Evolutionary conservation across 2,797 vertebrate species (phyloP).

Genomic region (Ctenosaura bakeri): DNA sequence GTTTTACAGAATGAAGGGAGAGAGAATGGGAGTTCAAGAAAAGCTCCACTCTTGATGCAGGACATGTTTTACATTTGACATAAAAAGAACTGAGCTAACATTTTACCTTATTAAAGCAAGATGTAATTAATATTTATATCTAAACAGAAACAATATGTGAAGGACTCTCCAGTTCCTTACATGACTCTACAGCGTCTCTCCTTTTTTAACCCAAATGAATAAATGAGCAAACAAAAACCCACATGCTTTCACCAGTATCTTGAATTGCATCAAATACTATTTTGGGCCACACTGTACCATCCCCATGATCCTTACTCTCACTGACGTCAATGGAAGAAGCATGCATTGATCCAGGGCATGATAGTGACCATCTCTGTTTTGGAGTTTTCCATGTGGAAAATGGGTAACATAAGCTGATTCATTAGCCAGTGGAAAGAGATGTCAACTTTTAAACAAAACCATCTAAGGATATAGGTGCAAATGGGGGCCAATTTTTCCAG

Average conservation of each 20-base stretch:
- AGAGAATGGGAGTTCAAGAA: conserved; percentile 11
- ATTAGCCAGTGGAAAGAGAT: conserved; percentile 24
- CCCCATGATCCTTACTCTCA: conserved; percentile 20
- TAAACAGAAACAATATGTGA: conserved; percentile 38
- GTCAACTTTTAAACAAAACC: conserved; percentile 12
- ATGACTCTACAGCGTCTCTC: not conserved
- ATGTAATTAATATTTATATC: conserved; percentile 32
- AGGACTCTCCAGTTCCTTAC: not conserved
- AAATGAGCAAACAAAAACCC: conserved; percentile 39
- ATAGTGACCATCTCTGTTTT: not conserved
- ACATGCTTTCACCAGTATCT: not conserved
- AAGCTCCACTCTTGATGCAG: conserved; percentile 17
- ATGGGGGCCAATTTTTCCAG: not conserved
- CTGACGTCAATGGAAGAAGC: conserved; percentile 29
- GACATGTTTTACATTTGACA: conserved; percentile 39
- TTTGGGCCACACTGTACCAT: conserved; percentile 11
- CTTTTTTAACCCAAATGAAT: conserved; percentile 36
- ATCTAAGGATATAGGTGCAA: not conserved
- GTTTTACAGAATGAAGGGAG: not conserved
- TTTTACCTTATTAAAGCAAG: conserved; percentile 25
- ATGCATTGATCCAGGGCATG: not conserved
- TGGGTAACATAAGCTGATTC: not conserved
- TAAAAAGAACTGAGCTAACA: conserved; percentile 24
- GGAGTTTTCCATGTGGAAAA: conserved; percentile 41
- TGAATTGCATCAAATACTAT: conserved; percentile 33